Percentiles rank a stretch among this genome's conserved stretches.
These are phyloP conservation scores for Austrofundulus limnaeus DNA, from an alignment of 2,113 vertebrate genomes.

Conservation along the genomic window DNA sequence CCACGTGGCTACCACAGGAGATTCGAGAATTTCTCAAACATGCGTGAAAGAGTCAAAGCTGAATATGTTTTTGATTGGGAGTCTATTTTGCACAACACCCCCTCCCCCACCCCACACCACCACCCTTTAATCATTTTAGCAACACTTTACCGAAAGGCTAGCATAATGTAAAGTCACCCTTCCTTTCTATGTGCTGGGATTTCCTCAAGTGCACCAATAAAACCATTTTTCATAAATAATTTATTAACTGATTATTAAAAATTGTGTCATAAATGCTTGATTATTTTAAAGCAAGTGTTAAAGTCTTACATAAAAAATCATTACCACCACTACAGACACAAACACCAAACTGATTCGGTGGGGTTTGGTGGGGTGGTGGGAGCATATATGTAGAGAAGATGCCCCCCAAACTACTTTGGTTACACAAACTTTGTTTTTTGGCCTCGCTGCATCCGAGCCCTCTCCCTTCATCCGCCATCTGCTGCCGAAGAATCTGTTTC, in stretches of 20 bases:
- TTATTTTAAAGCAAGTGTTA: not conserved
- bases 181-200: not conserved
- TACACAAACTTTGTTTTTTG: conserved; percentile 85
- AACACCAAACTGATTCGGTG: conserved; percentile 20
- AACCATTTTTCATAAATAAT: not conserved
- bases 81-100: too few relatives aligned
- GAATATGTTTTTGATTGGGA: too few relatives aligned
- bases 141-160: not conserved
- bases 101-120: too few relatives aligned
- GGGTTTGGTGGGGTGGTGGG: conserved; percentile 9
- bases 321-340: not conserved
- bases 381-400: conserved; percentile 21
- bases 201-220: not conserved
- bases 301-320: not conserved
- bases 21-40: too few relatives aligned
- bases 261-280: too few relatives aligned
- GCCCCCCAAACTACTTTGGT: conserved; percentile 75
- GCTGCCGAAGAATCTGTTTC: conserved; percentile 85
- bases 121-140: too few relatives aligned
- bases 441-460: conserved; percentile 73
- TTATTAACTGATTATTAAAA: too few relatives aligned
- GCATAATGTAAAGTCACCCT: not conserved
- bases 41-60: too few relatives aligned
- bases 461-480: conserved; percentile 79
- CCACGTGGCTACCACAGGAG: too few relatives aligned